These are phyloP conservation scores for Drosophila acutilabella DNA, from an alignment of 2,888 invertebrate species.

Conservation along the genomic window DNA sequence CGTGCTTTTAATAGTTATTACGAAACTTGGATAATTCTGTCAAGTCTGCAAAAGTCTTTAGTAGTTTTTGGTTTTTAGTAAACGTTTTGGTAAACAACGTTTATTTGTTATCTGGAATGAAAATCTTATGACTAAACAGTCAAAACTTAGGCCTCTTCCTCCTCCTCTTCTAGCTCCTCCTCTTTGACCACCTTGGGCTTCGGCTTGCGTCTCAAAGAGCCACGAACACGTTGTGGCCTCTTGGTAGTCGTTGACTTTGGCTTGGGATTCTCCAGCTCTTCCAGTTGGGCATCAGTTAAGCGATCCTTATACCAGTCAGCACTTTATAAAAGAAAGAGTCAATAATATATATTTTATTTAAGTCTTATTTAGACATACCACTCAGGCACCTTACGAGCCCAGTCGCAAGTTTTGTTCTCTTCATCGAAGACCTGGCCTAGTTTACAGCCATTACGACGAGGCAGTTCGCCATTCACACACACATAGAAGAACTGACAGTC, in stretches of 20 bases:
- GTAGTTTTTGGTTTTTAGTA: background rate
- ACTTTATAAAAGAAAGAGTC: conserved; percentile 86
- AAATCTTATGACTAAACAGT: conserved; percentile 60
- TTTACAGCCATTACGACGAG: conserved; percentile 94
- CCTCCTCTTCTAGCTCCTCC: conserved; percentile 65
- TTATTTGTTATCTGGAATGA: conserved; percentile 48
- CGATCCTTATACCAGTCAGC: conserved; percentile 96
- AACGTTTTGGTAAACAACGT: conserved; percentile 12
- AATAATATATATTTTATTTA: background rate
- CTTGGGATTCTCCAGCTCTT: conserved; percentile 91
- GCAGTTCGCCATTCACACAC: conserved; percentile 94
- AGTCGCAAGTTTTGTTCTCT: conserved; percentile 91
- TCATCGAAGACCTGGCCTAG: conserved; percentile 96
- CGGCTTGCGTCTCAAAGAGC: conserved; percentile 82
- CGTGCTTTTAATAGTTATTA: conserved; percentile 2
- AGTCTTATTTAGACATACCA: conserved; percentile 88
- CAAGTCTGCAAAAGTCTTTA: background rate
- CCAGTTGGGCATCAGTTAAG: conserved; percentile 91
- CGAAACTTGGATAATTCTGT: background rate
- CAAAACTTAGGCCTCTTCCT: conserved; percentile 40
- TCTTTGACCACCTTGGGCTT: conserved; percentile 68
- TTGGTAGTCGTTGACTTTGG: conserved; percentile 87
- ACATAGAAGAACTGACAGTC: conserved; percentile 97
- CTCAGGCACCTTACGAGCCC: conserved; percentile 94
- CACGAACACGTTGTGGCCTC: conserved; percentile 86